Evolutionary conservation across 2,888 invertebrate species (phyloP), one percentile per base, ranked within the genome.

Genomic region (Cyrtodaria siliqua): DNA sequence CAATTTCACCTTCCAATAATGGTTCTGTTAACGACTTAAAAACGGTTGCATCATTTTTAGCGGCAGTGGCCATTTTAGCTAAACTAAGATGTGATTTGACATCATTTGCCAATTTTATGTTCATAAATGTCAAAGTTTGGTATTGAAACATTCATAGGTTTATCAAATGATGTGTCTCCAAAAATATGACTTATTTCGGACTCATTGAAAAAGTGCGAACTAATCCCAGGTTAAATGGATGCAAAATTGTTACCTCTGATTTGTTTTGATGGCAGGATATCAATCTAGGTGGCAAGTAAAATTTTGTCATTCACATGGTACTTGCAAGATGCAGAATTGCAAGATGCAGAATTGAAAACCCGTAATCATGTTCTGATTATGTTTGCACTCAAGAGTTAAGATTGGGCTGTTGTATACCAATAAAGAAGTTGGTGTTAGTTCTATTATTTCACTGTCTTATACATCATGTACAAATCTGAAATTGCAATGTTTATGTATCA

Each of bases 171-270:
- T 18, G 63, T 59, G 44, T 68, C 68, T 14, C 63, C 61, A 53
- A 38, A 29, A 1, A 74, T 26, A 26, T 68, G 40, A 44, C 62
- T 49, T 14, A 67, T 53, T 26, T 55, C 27, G 9, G 29, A 18
- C 29, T 55, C 18, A 44, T 59, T 49, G 49, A 74, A 74, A 29
- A 74, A 74, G 20, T 74, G 62, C 67, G 73, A 24, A 73, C 50
- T 2, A 67, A 26, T 29, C 47, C 47, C 18, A 73, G 20, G 29
- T 73, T 73, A n/a, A 73, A 20, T 20, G 73, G 67, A 44, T 73
- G 73, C 20, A 67, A n/a, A 40, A 52, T 68, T 24, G 67, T 59
- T 9, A 68, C 20, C 6, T 29, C 14, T 8, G 16, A 40, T 12
- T 33, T 50, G 14, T 40, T 8, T 12, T 68, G 50, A n/a, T 29